Percentiles rank a stretch among this genome's conserved stretches.
Evolutionary conservation across 2,113 vertebrate species (phyloP).

Genomic region (Willisornis vidua): DNA sequence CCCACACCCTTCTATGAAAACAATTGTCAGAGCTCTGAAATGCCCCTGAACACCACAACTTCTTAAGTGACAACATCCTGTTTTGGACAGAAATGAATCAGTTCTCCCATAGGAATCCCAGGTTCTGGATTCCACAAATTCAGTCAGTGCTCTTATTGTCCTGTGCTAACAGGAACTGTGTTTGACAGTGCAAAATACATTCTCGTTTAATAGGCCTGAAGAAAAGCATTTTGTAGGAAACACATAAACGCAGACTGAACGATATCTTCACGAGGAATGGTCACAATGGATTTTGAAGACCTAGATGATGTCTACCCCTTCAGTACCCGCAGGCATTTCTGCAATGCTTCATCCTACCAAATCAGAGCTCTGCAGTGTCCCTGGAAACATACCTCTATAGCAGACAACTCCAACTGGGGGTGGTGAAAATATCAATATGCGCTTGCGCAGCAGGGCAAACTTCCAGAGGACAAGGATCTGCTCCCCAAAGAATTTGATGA

Average conservation of each 20-base stretch:
- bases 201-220: not conserved
- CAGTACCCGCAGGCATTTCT: not conserved
- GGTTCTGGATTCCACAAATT: not conserved
- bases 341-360: not conserved
- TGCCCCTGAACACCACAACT: not conserved
- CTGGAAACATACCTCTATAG: slow-evolving; percentile 88
- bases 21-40: not conserved
- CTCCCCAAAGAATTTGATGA: slow-evolving; percentile 98
- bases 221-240: not conserved
- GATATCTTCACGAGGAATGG: not conserved
- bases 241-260: not conserved
- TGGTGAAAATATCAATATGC: slow-evolving; percentile 95
- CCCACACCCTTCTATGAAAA: not conserved
- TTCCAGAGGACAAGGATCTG: slow-evolving; percentile 98
- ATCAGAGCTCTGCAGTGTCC: slow-evolving; percentile 6
- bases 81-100: not conserved
- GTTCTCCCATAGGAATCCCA: not conserved
- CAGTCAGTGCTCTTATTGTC: not conserved
- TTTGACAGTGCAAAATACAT: not conserved
- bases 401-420: slow-evolving; percentile 97
- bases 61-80: not conserved
- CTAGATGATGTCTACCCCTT: not conserved
- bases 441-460: slow-evolving; percentile 93
- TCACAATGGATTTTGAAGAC: not conserved
- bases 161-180: not conserved